These are phyloP conservation scores for Xestia rhomboidea DNA, from an alignment of 2,888 invertebrate genomes.

Conservation along the genomic window DNA sequence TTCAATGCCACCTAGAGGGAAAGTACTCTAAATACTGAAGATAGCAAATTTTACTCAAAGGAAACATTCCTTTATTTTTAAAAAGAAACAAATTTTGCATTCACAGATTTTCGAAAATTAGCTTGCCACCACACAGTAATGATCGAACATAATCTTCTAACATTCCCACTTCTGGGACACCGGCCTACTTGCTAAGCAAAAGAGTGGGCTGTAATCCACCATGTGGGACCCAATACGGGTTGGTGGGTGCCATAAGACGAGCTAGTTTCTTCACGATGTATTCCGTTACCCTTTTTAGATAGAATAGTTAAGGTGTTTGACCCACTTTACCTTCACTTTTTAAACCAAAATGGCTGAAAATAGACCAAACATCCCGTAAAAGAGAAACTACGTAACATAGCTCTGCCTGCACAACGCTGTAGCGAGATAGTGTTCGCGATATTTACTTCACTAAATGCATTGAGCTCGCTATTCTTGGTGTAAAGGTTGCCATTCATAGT, in stretches of 20 bases:
- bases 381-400: conserved; percentile 16
- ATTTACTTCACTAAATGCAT: conserved; percentile 66
- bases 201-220: neutral
- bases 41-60: too few relatives aligned
- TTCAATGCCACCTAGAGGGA: too few relatives aligned
- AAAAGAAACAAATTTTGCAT: too few relatives aligned
- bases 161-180: neutral
- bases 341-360: neutral
- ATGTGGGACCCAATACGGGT: neutral
- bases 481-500: conserved; percentile 53
- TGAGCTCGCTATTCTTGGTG: conserved; percentile 45
- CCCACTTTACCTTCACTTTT: neutral
- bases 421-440: conserved; percentile 60
- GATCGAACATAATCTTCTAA: neutral
- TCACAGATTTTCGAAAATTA: too few relatives aligned
- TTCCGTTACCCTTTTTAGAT: neutral
- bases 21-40: too few relatives aligned
- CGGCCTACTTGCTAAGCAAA: neutral
- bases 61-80: too few relatives aligned
- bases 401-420: conserved; percentile 19
- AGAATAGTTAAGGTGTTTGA: neutral
- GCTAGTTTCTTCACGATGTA: neutral
- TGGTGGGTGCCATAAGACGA: neutral
- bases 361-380: conserved; percentile 34
- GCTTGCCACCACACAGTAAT: neutral